A percentile compares a stretch with the other conserved stretches of the same genome.
Conservation (phyloP, 2,888 invertebrate species). For the Neria commutata region DNA sequence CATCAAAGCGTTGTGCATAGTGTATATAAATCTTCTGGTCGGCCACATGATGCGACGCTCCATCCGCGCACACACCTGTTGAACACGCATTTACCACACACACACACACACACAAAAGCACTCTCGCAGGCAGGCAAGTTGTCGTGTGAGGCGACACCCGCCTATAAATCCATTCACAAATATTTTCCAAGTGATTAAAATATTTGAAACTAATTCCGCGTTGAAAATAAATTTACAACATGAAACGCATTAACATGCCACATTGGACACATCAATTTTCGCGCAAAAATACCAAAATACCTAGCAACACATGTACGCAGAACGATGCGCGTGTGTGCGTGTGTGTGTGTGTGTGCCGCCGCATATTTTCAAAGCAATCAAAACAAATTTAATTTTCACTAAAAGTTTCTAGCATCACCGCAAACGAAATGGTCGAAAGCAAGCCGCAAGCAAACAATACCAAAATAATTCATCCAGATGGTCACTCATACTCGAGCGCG, state of each 20-base stretch:
- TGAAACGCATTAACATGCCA: constrained; percentile 4
- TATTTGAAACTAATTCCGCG: constrained; percentile 50
- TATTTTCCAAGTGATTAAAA: constrained; percentile 57
- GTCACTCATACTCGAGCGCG: background rate
- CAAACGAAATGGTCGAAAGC: too few relatives aligned
- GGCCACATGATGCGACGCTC: background rate
- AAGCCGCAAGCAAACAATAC: too few relatives aligned
- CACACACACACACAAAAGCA: constrained; percentile 9
- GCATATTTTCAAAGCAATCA: too few relatives aligned
- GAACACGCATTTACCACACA: constrained; percentile 18
- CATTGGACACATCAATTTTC: background rate
- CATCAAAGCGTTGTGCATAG: constrained; percentile 31
- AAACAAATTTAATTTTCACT: too few relatives aligned
- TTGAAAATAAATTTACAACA: too few relatives aligned
- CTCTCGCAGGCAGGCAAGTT: constrained; percentile 39
- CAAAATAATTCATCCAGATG: background rate
- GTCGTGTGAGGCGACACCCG: constrained; percentile 44
- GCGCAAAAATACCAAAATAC: background rate
- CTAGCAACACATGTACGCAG: background rate
- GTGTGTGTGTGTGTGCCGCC: constrained; percentile 35
- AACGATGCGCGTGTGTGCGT: background rate
- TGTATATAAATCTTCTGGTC: constrained; percentile 42
- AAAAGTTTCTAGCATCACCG: too few relatives aligned
- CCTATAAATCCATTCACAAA: constrained; percentile 54
- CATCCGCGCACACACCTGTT: constrained; percentile 41